Percentiles rank a stretch among this genome's conserved stretches.
Evolutionary conservation across 1,140 invertebrate genomes (phyloP).

Genomic region (Macrosteles quadrilineatus): DNA sequence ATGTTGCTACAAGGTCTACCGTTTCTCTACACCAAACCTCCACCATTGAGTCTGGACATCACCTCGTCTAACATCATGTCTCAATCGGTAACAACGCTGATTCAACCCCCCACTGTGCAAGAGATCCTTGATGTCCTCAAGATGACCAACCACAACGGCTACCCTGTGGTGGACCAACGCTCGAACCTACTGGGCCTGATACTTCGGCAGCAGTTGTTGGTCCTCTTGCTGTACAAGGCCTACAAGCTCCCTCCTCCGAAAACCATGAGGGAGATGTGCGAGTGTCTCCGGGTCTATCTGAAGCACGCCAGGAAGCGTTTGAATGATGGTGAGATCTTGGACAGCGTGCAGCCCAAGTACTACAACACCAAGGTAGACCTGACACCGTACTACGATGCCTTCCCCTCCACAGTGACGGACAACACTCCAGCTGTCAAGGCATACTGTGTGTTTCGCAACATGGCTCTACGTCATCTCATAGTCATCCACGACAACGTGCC

Average conservation of each 20-base stretch:
- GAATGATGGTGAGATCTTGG: neutral
- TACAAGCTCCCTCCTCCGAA: constrained; percentile 74
- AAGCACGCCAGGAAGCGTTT: neutral
- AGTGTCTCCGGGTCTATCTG: neutral
- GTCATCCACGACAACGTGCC: constrained; percentile 3
- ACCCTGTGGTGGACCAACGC: constrained; percentile 79
- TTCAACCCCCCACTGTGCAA: constrained; percentile 77
- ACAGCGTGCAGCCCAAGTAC: no score
- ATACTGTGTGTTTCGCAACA: neutral
- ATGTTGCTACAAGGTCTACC: constrained; percentile 86
- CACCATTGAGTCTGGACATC: constrained; percentile 34
- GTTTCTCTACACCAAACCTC: constrained; percentile 50
- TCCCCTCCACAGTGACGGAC: no score
- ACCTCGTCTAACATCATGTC: constrained; percentile 36
- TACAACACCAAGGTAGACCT: no score
- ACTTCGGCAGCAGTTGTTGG: constrained; percentile 84
- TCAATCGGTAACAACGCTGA: constrained; percentile 61
- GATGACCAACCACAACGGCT: constrained; percentile 84
- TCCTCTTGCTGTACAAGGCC: constrained; percentile 80
- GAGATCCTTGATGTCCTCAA: constrained; percentile 79
- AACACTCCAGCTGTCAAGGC: neutral
- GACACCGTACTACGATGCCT: no score
- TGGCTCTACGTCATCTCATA: neutral
- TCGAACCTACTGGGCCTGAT: constrained; percentile 87
- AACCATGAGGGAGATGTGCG: neutral